Base-by-base conservation (phyloP, 1,140 invertebrate species). In the Ruditapes philippinarum region DNA sequence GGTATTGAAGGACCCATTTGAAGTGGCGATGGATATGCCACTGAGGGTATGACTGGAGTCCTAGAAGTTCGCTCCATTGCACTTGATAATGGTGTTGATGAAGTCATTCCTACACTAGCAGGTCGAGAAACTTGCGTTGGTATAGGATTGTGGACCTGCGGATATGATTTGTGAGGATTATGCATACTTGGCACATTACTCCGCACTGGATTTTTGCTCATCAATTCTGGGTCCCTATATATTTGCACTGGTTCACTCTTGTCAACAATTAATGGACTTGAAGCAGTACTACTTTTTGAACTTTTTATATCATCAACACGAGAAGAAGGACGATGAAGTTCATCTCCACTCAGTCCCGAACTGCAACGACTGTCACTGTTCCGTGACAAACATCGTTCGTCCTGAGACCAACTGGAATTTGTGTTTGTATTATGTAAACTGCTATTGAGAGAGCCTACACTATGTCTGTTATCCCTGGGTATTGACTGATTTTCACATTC, bases 191-290 rank as follows among this genome's bases (percentile, higher is more conserved):
- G 74, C 57, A 94, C 91, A 89, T 93, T 94, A 89, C 93, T 95
- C 49, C 94, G 92, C 40, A 95, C 95, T 84, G 92, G 91, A 85
- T 95, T 95, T 91, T 94, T 95, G 40, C 94, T 93, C 94, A 95
- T 94, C 73, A 96, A 90, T 85, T 95, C 94, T 19, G 95, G 95
- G 79, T 96, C 95, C 68, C 95, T 91, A 79, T 95, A 96, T 28
- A 93, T 92, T 84, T 92, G 81, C 9, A 96, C 92, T 33, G 95
- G 92, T 84, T 95, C 93, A 73, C 89, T 89, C 88, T 91, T 94
- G 51, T 95, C 94, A 38, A 94, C 81, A 28, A 95, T 92, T 62
- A 95, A 91, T 31, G 95, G 95, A 92, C 94, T 95, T 88, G 94
- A 93, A 40, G 94, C 91, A 36, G 94, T 93, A 91, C 94, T 95